Percentiles rank a stretch among this genome's conserved stretches.
phyloP scores from a whole-genome alignment of 2,113 vertebrate genomes.

The Diphyllodes magnificus region DNA sequence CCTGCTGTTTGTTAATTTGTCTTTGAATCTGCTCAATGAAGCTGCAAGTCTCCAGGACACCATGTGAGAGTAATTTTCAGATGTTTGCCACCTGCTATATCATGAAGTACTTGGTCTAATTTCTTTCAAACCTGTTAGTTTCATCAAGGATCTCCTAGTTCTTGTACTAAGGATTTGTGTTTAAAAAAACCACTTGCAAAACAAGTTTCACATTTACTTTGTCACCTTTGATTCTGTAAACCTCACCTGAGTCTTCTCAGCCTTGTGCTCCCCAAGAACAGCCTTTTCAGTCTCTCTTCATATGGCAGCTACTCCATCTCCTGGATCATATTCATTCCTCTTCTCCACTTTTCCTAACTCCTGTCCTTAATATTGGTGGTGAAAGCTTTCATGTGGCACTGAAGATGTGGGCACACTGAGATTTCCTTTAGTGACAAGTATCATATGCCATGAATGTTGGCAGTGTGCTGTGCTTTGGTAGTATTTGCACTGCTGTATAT shows the following conservation, averaged over 20 bases:
- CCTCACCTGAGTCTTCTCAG: background rate
- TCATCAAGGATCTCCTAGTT: background rate
- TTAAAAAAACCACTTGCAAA: background rate
- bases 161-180: background rate
- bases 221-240: background rate
- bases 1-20: slow-evolving; percentile 16
- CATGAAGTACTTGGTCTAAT: background rate
- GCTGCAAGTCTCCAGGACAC: background rate
- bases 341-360: background rate
- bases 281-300: background rate
- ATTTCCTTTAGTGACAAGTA: background rate
- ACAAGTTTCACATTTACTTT: background rate
- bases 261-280: background rate
- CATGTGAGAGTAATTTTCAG: background rate
- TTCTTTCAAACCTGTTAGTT: background rate
- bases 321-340: background rate
- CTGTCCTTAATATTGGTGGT: background rate
- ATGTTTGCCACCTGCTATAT: background rate
- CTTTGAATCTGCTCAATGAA: background rate
- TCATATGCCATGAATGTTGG: background rate
- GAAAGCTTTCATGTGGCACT: background rate
- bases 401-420: background rate
- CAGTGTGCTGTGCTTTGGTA: background rate
- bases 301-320: background rate
- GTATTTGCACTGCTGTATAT: background rate